Percentiles rank a stretch among this genome's conserved stretches.
Conservation (phyloP, 2,888 invertebrate genomes). For the Leucophenga montana region DNA sequence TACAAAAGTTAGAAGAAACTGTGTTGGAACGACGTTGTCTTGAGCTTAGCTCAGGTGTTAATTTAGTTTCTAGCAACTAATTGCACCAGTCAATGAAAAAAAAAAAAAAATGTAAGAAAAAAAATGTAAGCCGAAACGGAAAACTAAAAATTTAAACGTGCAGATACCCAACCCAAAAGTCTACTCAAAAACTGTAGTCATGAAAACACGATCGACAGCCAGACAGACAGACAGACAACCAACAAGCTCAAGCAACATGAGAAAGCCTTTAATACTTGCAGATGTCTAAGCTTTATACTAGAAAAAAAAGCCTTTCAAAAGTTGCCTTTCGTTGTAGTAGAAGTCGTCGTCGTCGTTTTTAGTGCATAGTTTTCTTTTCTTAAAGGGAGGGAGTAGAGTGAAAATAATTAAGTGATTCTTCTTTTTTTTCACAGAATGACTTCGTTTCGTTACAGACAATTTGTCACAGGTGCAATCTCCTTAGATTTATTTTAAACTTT, state of each 20-base stretch:
- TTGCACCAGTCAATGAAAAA: constrained; percentile 1
- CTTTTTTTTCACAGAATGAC: neutral
- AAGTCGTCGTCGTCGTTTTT: too few species aligned
- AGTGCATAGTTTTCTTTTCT: too few species aligned
- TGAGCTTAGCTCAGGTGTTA: constrained; percentile 8
- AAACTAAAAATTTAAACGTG: neutral
- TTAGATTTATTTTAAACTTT: constrained; percentile 19
- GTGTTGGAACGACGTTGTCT: too few species aligned
- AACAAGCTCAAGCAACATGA: constrained; percentile 4
- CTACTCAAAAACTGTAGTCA: constrained; percentile 11
- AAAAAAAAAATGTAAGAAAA: too few species aligned
- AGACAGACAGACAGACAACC: neutral
- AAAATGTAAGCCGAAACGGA: neutral
- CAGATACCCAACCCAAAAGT: constrained; percentile 16
- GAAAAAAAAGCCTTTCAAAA: constrained; percentile 4
- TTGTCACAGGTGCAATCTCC: constrained; percentile 24
- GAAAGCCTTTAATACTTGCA: too few species aligned
- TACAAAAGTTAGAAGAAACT: too few species aligned
- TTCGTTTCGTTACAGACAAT: constrained; percentile 18
- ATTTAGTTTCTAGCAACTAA: constrained; percentile 17
- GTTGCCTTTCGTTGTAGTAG: neutral
- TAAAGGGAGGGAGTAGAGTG: neutral
- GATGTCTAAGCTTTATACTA: neutral
- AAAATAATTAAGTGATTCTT: constrained; percentile 1
- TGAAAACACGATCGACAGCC: constrained; percentile 22